Evolutionary conservation across 1,140 invertebrate genomes (phyloP), one percentile per base, ranked within the genome.

Genomic region (Rhizoglyphus robini): DNA sequence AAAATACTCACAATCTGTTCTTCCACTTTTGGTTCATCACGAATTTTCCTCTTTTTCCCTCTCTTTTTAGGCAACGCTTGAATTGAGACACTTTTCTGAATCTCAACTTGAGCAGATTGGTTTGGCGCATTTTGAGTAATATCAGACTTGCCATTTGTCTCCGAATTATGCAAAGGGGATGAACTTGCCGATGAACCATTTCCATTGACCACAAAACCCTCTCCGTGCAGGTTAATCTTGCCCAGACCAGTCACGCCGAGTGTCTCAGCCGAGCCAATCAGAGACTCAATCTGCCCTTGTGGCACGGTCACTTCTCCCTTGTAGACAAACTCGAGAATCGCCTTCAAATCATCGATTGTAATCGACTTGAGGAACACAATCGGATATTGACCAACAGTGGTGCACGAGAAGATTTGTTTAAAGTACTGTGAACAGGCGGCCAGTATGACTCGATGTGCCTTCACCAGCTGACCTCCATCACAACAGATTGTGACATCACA

Each of bases 401-500:
- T 60, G 8, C 15, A 4, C 1, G 63, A 2, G 47, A 68, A 65
- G 1, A 68, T 41, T n/a, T 58, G 15, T n/a, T 68, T 68, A 64
- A 68, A 68, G 48, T 75, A 79, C 8, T 73, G 74, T 71, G 81
- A 83, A 74, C 80, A 82, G 29, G 81, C 80, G 60, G 79, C 81
- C 32, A 83, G 76, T 29, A 95, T 90, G 86, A 93, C 92, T 84
- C 92, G 93, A 75, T 94, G 89, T 58, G 90, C 90, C 82, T 92
- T 93, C 78, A 89, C 90, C 18, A 88, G 91, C 74, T 91, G 88
- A 51, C 88, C 89, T 74, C 90, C 88, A n/a, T n/a, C n/a, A 74
- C 89, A 92, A 66, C 88, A 88, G 71, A 92, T 77, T 67, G 89
- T 90, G 69, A 93, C 88, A 80, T 95, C 88, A 73, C 90, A 89